A percentile compares a stretch with the other conserved stretches of the same genome.
These are phyloP conservation scores for Vidua chalybeata DNA, from an alignment of 2,113 vertebrate species.

Conservation along the genomic window DNA sequence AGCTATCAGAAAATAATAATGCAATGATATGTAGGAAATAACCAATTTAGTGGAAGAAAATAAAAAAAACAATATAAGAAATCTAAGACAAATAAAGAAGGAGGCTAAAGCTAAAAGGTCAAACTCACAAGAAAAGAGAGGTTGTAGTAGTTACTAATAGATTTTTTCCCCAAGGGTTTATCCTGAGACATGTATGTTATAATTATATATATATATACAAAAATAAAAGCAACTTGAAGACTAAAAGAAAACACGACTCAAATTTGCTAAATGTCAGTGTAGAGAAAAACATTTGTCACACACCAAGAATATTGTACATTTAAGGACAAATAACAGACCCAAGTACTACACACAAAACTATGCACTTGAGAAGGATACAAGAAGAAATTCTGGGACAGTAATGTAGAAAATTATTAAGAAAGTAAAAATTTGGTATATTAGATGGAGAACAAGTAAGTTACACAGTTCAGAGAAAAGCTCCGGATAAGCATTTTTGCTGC, in stretches of 20 bases:
- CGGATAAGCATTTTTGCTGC: neutral
- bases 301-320: neutral
- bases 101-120: neutral
- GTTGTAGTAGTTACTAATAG: neutral
- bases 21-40: neutral
- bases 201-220: neutral
- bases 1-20: neutral
- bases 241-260: neutral
- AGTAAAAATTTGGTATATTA: neutral
- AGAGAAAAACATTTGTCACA: neutral
- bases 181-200: neutral
- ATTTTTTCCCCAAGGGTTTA: neutral
- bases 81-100: neutral
- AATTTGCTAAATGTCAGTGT: neutral
- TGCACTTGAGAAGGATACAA: neutral
- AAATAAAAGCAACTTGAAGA: neutral
- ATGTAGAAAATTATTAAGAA: neutral
- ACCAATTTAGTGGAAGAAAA: neutral
- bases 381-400: neutral
- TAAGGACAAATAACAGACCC: neutral
- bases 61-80: neutral
- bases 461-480: neutral
- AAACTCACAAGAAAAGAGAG: neutral
- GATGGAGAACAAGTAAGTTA: neutral
- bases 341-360: neutral